Conservation (phyloP, 2,113 vertebrate genomes). For the Centropus unirufus region DNA sequence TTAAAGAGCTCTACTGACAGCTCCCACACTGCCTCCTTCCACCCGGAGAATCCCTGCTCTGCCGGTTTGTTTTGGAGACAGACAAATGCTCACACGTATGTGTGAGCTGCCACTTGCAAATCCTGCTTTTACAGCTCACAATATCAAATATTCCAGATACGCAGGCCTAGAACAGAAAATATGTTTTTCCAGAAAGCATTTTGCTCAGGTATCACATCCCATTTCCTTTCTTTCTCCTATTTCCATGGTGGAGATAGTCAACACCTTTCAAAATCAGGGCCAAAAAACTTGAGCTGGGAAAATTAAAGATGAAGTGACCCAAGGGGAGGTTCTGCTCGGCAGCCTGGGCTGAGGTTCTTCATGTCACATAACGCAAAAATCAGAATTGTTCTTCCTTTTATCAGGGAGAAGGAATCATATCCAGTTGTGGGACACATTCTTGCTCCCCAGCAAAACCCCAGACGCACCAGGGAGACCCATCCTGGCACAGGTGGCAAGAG, state of each 20-base stretch:
- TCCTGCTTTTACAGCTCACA: background rate
- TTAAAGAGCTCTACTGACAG: background rate
- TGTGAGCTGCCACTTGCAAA: background rate
- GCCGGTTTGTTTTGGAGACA: background rate
- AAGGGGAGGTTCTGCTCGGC: fast-evolving
- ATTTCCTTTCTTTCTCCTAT: background rate
- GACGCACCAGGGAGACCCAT: constrained; percentile 49
- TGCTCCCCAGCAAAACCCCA: constrained; percentile 72
- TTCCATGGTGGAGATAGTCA: fast-evolving
- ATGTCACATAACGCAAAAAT: fast-evolving
- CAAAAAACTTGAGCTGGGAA: background rate
- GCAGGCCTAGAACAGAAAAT: background rate
- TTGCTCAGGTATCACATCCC: background rate
- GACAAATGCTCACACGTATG: background rate
- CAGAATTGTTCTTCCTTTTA: background rate
- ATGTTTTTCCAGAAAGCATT: background rate
- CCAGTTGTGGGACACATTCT: constrained; percentile 1
- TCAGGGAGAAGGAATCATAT: background rate
- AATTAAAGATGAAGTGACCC: fast-evolving
- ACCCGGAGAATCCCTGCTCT: background rate
- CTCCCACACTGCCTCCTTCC: background rate
- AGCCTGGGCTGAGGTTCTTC: background rate
- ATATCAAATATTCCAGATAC: background rate
- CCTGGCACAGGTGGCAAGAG: constrained; percentile 55
- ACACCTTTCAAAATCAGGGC: background rate